Conservation (phyloP, 2,888 invertebrate species). For the Scaptomyza flava region DNA sequence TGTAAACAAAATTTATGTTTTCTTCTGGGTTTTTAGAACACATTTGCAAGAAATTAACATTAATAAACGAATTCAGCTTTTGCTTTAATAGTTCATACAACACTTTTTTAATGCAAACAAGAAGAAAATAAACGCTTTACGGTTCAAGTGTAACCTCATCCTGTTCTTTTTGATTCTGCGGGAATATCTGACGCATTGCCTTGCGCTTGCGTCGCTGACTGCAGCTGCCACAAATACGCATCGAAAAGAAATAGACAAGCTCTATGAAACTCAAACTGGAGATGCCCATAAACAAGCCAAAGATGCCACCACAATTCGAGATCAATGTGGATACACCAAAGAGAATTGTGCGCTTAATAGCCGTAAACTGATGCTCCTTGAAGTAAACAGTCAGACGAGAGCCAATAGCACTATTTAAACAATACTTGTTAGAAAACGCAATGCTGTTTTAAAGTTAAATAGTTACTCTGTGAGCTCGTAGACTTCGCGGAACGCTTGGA, state of each 20-base stretch:
- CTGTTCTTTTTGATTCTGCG: constrained; percentile 24
- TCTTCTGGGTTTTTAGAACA: no score
- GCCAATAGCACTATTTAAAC: constrained; percentile 84
- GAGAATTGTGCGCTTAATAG: constrained; percentile 88
- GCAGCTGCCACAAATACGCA: constrained; percentile 81
- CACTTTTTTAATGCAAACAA: no score
- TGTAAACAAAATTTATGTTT: no score
- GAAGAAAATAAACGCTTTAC: background rate
- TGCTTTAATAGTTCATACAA: no score
- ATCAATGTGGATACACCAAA: constrained; percentile 88
- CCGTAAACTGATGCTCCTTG: constrained; percentile 89
- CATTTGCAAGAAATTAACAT: no score
- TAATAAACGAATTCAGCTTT: no score
- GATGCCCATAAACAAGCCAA: constrained; percentile 85
- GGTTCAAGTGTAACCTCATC: constrained; percentile 36
- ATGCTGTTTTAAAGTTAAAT: background rate
- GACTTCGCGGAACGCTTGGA: constrained; percentile 73
- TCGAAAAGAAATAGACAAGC: constrained; percentile 85
- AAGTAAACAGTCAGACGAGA: constrained; percentile 89
- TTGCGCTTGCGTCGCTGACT: constrained; percentile 71
- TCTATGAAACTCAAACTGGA: constrained; percentile 85
- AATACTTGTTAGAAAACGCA: background rate
- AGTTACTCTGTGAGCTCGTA: constrained; percentile 80
- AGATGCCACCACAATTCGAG: constrained; percentile 89
- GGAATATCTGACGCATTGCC: constrained; percentile 15